phyloP scores from a whole-genome alignment of 2,797 vertebrate genomes.

The Urophycis tenuis region DNA sequence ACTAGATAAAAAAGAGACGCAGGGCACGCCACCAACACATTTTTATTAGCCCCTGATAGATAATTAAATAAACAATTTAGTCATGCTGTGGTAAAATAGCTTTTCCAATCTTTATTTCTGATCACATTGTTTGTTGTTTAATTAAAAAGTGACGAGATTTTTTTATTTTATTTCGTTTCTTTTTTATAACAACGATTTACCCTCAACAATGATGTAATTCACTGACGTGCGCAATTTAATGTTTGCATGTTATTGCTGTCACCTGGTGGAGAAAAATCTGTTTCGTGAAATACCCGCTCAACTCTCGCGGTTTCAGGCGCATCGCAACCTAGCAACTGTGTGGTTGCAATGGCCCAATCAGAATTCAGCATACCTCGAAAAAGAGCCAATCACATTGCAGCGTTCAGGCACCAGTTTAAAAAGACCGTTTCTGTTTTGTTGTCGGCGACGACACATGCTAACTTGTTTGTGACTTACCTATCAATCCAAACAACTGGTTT shows the following conservation, averaged over 20 bases:
- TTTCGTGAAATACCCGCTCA: constrained; percentile 33
- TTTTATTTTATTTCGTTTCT: not conserved
- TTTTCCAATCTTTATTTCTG: not conserved
- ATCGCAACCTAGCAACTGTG: constrained; percentile 52
- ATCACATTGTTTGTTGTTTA: not conserved
- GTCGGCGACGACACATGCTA: not conserved
- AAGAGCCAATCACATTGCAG: constrained; percentile 56
- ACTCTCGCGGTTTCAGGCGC: constrained; percentile 55
- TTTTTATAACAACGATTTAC: not conserved
- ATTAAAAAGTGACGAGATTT: not conserved
- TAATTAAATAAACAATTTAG: too few relatives aligned
- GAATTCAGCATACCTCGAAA: not conserved
- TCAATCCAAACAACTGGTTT: not conserved
- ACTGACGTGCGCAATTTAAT: not conserved
- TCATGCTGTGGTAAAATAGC: not conserved
- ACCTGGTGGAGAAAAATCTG: constrained; percentile 26
- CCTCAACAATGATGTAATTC: not conserved
- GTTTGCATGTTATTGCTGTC: constrained; percentile 35
- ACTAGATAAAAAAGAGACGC: not conserved
- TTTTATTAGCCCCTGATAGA: not conserved
- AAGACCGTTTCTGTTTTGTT: constrained; percentile 19
- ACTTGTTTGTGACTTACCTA: not conserved
- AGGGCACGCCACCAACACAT: not conserved
- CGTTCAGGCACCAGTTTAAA: constrained; percentile 68
- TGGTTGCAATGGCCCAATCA: constrained; percentile 60